Evolutionary conservation across 2,113 vertebrate genomes (phyloP), one percentile per base, ranked within the genome.

Genomic region (Ondatra zibethicus): DNA sequence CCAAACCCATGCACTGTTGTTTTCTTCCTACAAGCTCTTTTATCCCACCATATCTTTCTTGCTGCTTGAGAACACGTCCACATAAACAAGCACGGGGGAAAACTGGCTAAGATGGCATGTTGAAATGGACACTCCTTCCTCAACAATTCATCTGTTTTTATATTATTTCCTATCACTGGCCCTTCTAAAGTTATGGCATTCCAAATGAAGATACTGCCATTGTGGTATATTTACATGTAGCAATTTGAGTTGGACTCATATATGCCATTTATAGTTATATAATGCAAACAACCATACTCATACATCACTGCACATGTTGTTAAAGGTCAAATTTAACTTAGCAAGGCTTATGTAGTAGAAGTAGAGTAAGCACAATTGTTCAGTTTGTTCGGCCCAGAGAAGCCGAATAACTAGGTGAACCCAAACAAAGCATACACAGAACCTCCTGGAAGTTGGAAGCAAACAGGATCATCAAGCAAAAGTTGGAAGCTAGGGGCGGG

Each of bases 271-370:
- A 95, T 16, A 76, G 86, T 76, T 80, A 36, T 55, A 81, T 39
- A 92, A 61, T 55, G 3, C 80, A 87, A 94, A 42, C 2, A 68
- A 25, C 47, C 25, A 81, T 63, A 36, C 55, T 66, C 81, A 93
- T 39, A 95, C 93, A 82, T 63, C 16, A 58, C 65, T 63, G 17
- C 23, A 89, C 1, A 2, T 8, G 36, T 36, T 94, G 84, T 63
- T 76, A 95, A 89, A 92, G 58, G 78, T 80, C 88, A 92, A n/a
- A 73, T 91, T 70, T 92, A 45, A 89, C 68, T 75, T 36, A 47
- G 39, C 58, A 55, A 55, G 12, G 17, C 93, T 94, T 90, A 39
- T 88, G 55, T 47, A 63, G 61, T 75, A 84, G 11, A 55, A 36
- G 42, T 63, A 70, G 33, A 42, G 17, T 88, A 61, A 23, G 7